phyloP scores from a whole-genome alignment of 2,113 vertebrate species.

The Abramis brama region DNA sequence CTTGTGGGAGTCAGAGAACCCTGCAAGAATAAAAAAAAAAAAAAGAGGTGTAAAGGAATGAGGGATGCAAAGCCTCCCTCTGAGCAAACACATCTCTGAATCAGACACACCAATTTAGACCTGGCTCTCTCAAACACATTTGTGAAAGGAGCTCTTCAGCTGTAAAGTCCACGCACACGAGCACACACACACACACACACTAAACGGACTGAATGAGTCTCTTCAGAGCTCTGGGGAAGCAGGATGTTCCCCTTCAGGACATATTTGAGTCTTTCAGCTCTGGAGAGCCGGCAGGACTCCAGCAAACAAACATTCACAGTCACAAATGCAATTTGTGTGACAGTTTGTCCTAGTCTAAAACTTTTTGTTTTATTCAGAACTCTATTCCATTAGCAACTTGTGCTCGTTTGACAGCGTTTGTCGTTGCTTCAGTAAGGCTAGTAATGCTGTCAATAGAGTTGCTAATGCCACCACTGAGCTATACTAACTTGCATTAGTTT shows the following conservation, averaged over 20 bases:
- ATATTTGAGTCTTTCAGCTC: slow-evolving; percentile 43
- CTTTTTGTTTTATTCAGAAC: neutral
- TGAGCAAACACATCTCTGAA: slow-evolving; percentile 49
- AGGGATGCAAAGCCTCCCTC: slow-evolving; percentile 32
- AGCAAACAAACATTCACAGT: slow-evolving; percentile 35
- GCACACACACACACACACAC: neutral
- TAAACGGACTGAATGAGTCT: slow-evolving; percentile 44
- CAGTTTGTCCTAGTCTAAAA: neutral
- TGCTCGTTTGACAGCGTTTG: neutral
- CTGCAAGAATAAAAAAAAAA: slow-evolving; percentile 15
- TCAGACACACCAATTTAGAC: slow-evolving; percentile 52
- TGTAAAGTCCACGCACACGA: neutral
- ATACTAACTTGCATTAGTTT: too few species aligned
- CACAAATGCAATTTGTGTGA: slow-evolving; percentile 15
- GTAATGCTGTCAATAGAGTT: neutral
- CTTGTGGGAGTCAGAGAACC: slow-evolving; percentile 10
- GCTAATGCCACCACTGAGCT: neutral
- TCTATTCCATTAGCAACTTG: neutral
- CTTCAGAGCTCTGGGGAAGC: slow-evolving; percentile 49
- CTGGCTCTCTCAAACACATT: slow-evolving; percentile 47
- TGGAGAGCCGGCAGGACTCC: slow-evolving; percentile 43
- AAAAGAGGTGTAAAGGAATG: slow-evolving; percentile 24
- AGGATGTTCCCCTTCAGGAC: slow-evolving; percentile 44
- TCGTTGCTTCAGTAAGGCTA: neutral
- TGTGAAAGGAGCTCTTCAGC: slow-evolving; percentile 53